Evolutionary conservation across 2,113 vertebrate species (phyloP), one percentile per base, ranked within the genome.

Genomic region (Ptilorrhoa leucosticta): DNA sequence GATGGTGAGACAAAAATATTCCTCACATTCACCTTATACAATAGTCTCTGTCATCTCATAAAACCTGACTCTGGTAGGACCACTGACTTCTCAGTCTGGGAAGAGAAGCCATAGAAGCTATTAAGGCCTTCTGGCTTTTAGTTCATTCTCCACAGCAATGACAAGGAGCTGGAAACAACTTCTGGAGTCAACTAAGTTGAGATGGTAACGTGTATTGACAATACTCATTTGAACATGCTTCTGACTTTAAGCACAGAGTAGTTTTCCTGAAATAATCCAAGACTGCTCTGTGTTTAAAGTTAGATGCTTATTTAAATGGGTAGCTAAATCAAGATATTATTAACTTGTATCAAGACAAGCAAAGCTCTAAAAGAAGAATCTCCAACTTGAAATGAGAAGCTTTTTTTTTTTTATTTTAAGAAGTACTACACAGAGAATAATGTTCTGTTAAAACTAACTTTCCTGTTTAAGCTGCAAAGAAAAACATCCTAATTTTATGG

Each of bases 401-500:
- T 1, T 10, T 23, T 12, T n/a, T 26, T 24, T 20, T 17, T 56
- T 61, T 39, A 65, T 75, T 85, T 90, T 83, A 83, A 47, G 51
- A 44, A 47, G 47, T 56, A 78, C 54, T 80, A 33, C 22, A 28
- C 24, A 68, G 37, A 56, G 78, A 76, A 87, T 53, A 84, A 91
- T 44, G 26, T 80, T 83, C n/a, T 91, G 35, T 65, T 93, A 78
- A 95, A 93, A 75, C 40, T 81, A 71, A 17, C n/a, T 71, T 91
- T 86, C 30, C n/a, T 48, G 18, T 78, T 90, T 51, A 66, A 86
- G 44, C 37, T 71, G 71, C 76, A 71, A 92, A 81, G 90, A 95
- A 86, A 93, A 85, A 78, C 44, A 92, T 37, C 64, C 9, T 77
- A 83, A 93, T 90, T 86, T 95, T 90, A 81, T 88, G 22, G 56